These are phyloP conservation scores for Holothuria leucospilota DNA, from an alignment of 53 echinoderm and acorn worm species.

Conservation along the genomic window DNA sequence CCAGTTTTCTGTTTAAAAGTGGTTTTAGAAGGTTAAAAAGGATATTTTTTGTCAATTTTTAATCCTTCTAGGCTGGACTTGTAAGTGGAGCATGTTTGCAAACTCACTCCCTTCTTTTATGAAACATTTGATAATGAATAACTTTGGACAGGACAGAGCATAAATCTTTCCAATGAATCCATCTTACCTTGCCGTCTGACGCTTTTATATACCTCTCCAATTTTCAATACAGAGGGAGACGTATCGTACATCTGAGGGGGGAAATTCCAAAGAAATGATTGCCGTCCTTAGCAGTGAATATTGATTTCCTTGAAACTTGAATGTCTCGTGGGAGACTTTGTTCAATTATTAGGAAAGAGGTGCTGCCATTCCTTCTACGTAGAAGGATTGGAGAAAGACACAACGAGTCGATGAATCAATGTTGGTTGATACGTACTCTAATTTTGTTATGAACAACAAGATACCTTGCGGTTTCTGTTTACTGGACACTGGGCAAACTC, in stretches of 20 bases:
- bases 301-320: slow-evolving; percentile 30
- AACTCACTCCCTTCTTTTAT: no score
- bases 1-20: no score
- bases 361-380: neutral
- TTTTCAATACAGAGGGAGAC: no score
- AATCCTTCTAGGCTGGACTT: no score
- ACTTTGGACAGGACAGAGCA: neutral
- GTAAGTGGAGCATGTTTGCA: no score
- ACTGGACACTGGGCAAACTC: no score
- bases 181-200: no score
- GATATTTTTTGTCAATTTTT: no score
- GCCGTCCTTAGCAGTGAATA: slow-evolving; percentile 14
- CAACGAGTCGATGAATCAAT: neutral
- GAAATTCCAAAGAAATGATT: no score
- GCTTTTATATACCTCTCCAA: no score
- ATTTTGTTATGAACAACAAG: neutral
- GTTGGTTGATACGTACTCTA: neutral
- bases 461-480: neutral
- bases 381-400: neutral
- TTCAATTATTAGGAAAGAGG: slow-evolving; percentile 9
- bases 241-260: no score
- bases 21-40: no score
- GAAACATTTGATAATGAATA: neutral
- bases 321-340: slow-evolving; percentile 23
- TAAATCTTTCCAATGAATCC: neutral